Evolutionary conservation across 2,797 vertebrate genomes (phyloP), one percentile per base, ranked within the genome.

Genomic region (Spea hammondii): DNA sequence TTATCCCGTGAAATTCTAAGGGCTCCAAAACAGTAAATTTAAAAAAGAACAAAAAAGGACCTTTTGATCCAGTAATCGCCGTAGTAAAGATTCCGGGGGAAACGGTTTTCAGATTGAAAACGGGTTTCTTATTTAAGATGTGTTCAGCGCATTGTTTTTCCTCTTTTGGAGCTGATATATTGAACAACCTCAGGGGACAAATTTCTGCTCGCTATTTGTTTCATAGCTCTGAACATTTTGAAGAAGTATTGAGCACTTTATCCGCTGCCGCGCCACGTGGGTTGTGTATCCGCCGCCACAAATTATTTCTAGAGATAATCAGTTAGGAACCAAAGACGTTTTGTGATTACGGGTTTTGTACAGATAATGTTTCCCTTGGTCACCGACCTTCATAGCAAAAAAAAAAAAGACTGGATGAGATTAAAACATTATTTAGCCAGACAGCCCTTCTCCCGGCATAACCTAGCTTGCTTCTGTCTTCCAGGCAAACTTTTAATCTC

Each of bases 361-460:
- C 44, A 48, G 17, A 79, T 79, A 74, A 74, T 74, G 55, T 44
- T 77, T 62, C 69, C 60, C 54, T 77, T 62, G 47, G 62, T 81
- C 54, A 47, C 49, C 71, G 68, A 76, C 79, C 79, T 72, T 66
- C 32, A 12, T 3, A 17, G 69, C 64, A 3, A 32, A 3, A 14
- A 55, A n/a, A 77, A 17, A 17, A 17, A 17, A 71, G 64, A 72
- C 48, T 50, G 32, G 66, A 60, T 72, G 10, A 77, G 69, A 81
- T 80, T 80, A 76, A 67, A 51, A 81, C 69, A 81, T 76, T 77
- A 76, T 49, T 81, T 81, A 76, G 64, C 50, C 46, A 55, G 53
- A 72, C 51, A 57, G 74, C 53, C 0, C 51, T 4, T 4, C 64
- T 66, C 51, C 53, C 47, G 60, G 46, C 8, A 66, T 66, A 9